Percentiles rank a stretch among this genome's conserved stretches.
These are phyloP conservation scores for Lucilia cuprina DNA, from an alignment of 1,140 invertebrate genomes.

Conservation along the genomic window DNA sequence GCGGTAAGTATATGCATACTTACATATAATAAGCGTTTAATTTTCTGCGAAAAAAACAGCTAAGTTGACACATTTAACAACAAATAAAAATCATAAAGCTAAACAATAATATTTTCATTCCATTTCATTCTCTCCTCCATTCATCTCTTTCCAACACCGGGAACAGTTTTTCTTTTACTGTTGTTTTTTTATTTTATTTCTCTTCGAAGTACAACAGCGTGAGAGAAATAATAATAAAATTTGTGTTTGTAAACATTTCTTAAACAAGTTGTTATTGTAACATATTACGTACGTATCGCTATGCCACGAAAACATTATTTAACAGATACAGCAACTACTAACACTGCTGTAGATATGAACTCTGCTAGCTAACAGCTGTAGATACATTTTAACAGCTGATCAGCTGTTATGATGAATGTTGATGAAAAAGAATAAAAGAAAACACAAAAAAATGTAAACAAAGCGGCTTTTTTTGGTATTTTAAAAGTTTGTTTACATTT, in stretches of 20 bases:
- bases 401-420: slow-evolving; percentile 19
- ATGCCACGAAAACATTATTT: slow-evolving; percentile 28
- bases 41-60: no score
- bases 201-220: not conserved
- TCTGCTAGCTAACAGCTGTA: not conserved
- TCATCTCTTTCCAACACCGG: not conserved
- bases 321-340: not conserved
- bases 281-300: slow-evolving; percentile 16
- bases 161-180: not conserved
- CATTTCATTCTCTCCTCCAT: not conserved
- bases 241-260: no score
- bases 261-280: not conserved
- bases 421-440: not conserved
- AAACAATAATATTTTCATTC: slow-evolving; percentile 26
- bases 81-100: not conserved
- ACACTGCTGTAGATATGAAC: not conserved
- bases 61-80: no score
- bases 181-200: not conserved
- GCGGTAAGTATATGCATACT: no score
- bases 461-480: not conserved
- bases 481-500: not conserved
- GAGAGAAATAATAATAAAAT: not conserved
- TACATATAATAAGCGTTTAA: no score
- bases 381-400: slow-evolving; percentile 33
- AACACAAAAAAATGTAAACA: not conserved